These are phyloP conservation scores for Pardosa pseudoannulata DNA, from an alignment of 2,888 invertebrate species.

Conservation along the genomic window DNA sequence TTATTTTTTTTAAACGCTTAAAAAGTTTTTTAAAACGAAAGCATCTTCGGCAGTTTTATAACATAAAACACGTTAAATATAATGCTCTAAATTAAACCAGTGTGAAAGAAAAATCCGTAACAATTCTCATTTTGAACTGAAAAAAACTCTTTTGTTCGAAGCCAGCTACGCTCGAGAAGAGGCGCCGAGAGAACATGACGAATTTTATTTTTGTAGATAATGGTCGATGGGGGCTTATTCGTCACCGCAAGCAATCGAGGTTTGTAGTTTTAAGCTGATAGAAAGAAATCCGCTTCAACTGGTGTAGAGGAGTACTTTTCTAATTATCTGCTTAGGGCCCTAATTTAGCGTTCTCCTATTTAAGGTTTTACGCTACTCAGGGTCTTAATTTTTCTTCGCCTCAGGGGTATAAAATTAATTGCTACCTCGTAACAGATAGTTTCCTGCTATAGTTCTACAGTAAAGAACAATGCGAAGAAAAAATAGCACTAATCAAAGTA, in stretches of 20 bases:
- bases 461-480: slow-evolving; percentile 46
- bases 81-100: neutral
- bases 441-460: slow-evolving; percentile 12
- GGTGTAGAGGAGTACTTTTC: slow-evolving; percentile 52
- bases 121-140: neutral
- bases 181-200: neutral
- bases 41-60: too few species aligned
- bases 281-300: slow-evolving; percentile 57
- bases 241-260: neutral
- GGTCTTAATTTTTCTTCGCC: slow-evolving; percentile 67
- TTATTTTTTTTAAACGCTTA: too few species aligned
- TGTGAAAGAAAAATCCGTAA: neutral
- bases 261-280: slow-evolving; percentile 42
- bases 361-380: slow-evolving; percentile 67
- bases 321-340: slow-evolving; percentile 68
- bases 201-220: neutral
- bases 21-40: too few species aligned
- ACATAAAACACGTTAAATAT: neutral
- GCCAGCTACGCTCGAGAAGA: neutral
- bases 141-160: neutral
- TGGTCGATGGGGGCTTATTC: neutral
- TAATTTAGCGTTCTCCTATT: slow-evolving; percentile 67
- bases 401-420: slow-evolving; percentile 69
- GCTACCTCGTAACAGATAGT: slow-evolving; percentile 60
- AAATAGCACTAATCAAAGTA: slow-evolving; percentile 60